phyloP scores from a whole-genome alignment of 2,888 invertebrate species.

The Cremastinae sp. region DNA sequence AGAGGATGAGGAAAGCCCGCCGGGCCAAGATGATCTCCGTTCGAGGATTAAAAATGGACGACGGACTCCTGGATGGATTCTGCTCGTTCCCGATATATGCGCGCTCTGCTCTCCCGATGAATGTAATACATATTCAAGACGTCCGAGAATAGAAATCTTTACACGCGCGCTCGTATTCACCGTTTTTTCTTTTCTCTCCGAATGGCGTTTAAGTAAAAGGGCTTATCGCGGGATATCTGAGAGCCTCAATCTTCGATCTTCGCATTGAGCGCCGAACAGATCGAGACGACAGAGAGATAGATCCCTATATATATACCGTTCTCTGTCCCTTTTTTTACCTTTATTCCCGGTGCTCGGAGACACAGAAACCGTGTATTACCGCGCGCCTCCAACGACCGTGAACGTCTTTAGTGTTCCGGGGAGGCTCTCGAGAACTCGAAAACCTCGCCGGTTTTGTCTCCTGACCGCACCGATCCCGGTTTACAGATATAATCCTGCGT shows the following conservation, averaged over 20 bases:
- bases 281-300: slow-evolving; percentile 42
- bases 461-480: slow-evolving; percentile 50
- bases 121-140: slow-evolving; percentile 30
- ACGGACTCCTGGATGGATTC: slow-evolving; percentile 29
- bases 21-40: slow-evolving; percentile 49
- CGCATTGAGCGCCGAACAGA: slow-evolving; percentile 60
- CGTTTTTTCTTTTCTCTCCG: too few species aligned
- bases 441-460: slow-evolving; percentile 33
- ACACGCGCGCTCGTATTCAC: neutral
- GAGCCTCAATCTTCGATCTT: slow-evolving; percentile 67
- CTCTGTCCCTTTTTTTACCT: slow-evolving; percentile 58
- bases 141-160: slow-evolving; percentile 38
- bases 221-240: slow-evolving; percentile 69
- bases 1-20: slow-evolving; percentile 26
- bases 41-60: slow-evolving; percentile 59
- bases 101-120: neutral
- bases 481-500: slow-evolving; percentile 59
- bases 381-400: slow-evolving; percentile 29
- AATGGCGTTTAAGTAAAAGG: slow-evolving; percentile 67
- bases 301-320: too few species aligned
- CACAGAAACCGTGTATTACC: slow-evolving; percentile 32
- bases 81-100: neutral
- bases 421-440: slow-evolving; percentile 11
- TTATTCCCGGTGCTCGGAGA: slow-evolving; percentile 43
- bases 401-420: slow-evolving; percentile 4